These are phyloP conservation scores for Trachelipus rathkii DNA, from an alignment of 1,140 invertebrate genomes.

Conservation along the genomic window DNA sequence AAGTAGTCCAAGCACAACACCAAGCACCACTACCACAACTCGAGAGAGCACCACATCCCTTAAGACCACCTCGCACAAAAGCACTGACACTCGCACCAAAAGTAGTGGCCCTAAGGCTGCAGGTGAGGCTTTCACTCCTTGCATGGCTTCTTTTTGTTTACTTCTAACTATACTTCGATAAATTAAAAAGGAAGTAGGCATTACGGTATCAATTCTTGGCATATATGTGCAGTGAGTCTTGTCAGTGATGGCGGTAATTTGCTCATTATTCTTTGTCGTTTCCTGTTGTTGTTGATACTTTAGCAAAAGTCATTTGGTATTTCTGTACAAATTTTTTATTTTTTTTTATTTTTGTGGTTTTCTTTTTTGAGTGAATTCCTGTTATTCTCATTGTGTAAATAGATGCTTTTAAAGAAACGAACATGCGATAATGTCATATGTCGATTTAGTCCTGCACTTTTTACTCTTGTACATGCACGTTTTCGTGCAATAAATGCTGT, in stretches of 20 bases:
- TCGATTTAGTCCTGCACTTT: too few species aligned
- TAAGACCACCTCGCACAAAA: slow-evolving; percentile 10
- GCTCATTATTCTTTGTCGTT: neutral
- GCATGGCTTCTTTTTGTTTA: neutral
- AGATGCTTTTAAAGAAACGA: too few species aligned
- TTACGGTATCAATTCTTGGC: neutral
- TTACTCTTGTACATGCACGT: too few species aligned
- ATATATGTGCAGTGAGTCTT: neutral
- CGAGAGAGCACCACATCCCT: slow-evolving; percentile 12
- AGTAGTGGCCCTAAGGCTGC: slow-evolving; percentile 18
- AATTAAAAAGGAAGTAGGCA: too few species aligned
- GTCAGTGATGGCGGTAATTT: neutral
- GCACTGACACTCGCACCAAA: slow-evolving; percentile 5
- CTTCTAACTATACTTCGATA: neutral
- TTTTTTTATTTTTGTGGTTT: too few species aligned
- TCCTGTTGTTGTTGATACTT: neutral
- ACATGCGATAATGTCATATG: too few species aligned
- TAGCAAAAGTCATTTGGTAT: neutral
- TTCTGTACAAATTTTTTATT: neutral
- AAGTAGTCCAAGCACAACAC: slow-evolving; percentile 17
- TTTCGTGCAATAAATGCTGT: too few species aligned
- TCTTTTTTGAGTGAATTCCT: too few species aligned
- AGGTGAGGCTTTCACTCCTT: neutral
- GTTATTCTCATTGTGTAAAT: too few species aligned
- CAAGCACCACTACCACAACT: slow-evolving; percentile 14